phyloP scores from a whole-genome alignment of 2,888 invertebrate genomes.

The Hypercompe scribonia region DNA sequence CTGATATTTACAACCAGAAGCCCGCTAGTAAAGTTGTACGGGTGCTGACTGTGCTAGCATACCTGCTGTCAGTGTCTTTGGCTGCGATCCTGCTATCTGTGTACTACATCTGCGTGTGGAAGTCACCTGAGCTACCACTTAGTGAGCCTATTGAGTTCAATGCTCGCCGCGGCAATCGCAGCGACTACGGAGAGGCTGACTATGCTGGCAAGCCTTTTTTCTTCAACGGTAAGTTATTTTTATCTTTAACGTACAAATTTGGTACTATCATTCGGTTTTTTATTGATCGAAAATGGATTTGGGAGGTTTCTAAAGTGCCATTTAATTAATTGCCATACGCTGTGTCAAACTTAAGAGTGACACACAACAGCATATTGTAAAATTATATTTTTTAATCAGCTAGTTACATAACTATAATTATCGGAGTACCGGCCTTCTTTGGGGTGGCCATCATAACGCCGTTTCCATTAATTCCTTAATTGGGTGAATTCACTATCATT shows the following conservation, averaged over 20 bases:
- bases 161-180: slow-evolving; percentile 52
- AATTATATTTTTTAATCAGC: background rate
- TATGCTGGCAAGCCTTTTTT: background rate
- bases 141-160: slow-evolving; percentile 56
- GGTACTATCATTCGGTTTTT: background rate
- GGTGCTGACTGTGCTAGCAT: slow-evolving; percentile 92
- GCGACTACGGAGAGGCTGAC: slow-evolving; percentile 17
- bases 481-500: slow-evolving; percentile 46
- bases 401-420: background rate
- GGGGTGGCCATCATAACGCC: slow-evolving; percentile 22
- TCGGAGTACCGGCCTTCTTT: slow-evolving; percentile 10
- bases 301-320: background rate
- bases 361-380: background rate
- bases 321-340: background rate
- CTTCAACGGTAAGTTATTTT: slow-evolving; percentile 1
- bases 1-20: slow-evolving; percentile 77
- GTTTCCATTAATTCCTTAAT: slow-evolving; percentile 52
- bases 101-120: slow-evolving; percentile 94
- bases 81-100: slow-evolving; percentile 93
- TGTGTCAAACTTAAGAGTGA: background rate
- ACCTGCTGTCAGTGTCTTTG: slow-evolving; percentile 94
- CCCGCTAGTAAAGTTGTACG: slow-evolving; percentile 83
- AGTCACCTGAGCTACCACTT: slow-evolving; percentile 87
- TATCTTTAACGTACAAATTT: background rate
- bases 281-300: background rate